These are phyloP conservation scores for Calycopis cecrops DNA, from an alignment of 1,140 invertebrate genomes.

Conservation along the genomic window DNA sequence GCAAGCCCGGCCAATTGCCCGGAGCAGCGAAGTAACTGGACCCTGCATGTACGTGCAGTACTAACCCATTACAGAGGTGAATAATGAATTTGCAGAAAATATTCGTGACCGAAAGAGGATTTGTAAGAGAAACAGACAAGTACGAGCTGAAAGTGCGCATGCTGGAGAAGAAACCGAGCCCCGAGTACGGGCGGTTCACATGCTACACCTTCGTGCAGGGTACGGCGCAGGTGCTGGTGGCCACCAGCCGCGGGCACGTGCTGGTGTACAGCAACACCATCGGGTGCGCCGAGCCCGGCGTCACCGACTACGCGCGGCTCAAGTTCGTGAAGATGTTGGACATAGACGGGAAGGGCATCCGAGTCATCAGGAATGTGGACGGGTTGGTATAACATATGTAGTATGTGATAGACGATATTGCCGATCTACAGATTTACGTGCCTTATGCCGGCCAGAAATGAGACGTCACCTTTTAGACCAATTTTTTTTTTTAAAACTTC, in stretches of 20 bases:
- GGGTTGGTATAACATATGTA: slow-evolving; percentile 32
- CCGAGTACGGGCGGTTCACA: slow-evolving; percentile 43
- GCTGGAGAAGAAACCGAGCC: slow-evolving; percentile 28
- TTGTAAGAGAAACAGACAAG: slow-evolving; percentile 48
- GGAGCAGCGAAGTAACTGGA: too few relatives aligned
- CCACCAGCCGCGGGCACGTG: slow-evolving; percentile 43
- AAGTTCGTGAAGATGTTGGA: slow-evolving; percentile 51
- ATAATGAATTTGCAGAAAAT: slow-evolving; percentile 62
- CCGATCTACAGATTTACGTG: too few relatives aligned
- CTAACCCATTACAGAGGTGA: too few relatives aligned
- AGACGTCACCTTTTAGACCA: too few relatives aligned
- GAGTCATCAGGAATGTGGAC: slow-evolving; percentile 54
- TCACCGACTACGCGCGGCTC: slow-evolving; percentile 38
- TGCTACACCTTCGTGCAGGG: slow-evolving; percentile 48
- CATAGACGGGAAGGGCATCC: slow-evolving; percentile 43
- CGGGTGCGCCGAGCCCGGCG: slow-evolving; percentile 34
- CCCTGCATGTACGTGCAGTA: too few relatives aligned
- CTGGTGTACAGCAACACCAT: slow-evolving; percentile 52
- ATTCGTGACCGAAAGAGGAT: slow-evolving; percentile 47
- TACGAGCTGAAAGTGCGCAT: slow-evolving; percentile 47
- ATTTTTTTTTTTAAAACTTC: too few relatives aligned
- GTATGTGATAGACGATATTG: too few relatives aligned
- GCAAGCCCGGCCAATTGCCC: too few relatives aligned
- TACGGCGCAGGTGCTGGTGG: slow-evolving; percentile 47
- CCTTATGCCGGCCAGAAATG: too few relatives aligned